Conservation (phyloP, 2,888 invertebrate species). For the Diplolepis rosae region DNA sequence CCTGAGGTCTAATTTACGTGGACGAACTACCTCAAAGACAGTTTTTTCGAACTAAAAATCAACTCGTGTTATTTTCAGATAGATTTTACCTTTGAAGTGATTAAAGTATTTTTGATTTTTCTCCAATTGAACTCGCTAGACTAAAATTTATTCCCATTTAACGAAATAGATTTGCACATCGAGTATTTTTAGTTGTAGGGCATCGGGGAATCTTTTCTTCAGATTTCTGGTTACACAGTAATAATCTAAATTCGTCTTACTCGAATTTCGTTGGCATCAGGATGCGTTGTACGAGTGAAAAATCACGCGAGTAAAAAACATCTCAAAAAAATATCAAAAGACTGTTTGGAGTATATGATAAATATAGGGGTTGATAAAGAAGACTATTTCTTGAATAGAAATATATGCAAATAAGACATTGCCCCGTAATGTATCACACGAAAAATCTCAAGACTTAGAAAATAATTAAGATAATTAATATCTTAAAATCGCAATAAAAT, state of each 20-base stretch:
- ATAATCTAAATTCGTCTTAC: slow-evolving; percentile 33
- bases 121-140: too few relatives aligned
- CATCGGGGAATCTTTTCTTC: slow-evolving; percentile 3
- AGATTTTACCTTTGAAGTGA: too few relatives aligned
- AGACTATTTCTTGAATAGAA: neutral
- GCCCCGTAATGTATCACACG: neutral
- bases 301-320: slow-evolving; percentile 21
- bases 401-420: neutral
- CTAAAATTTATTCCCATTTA: neutral
- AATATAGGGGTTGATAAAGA: neutral
- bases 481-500: slow-evolving; percentile 6
- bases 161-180: slow-evolving; percentile 36
- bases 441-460: neutral
- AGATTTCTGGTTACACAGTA: slow-evolving; percentile 17
- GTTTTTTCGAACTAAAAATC: too few relatives aligned
- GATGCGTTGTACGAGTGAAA: slow-evolving; percentile 45
- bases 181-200: slow-evolving; percentile 24
- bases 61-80: too few relatives aligned
- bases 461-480: neutral
- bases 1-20: too few relatives aligned
- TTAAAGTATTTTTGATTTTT: neutral
- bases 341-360: neutral
- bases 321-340: slow-evolving; percentile 18
- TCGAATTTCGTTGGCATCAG: slow-evolving; percentile 42
- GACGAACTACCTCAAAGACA: too few relatives aligned